Evolutionary conservation across 2,797 vertebrate genomes (phyloP), one percentile per base, ranked within the genome.

Genomic region (Sebastes hubbsi): DNA sequence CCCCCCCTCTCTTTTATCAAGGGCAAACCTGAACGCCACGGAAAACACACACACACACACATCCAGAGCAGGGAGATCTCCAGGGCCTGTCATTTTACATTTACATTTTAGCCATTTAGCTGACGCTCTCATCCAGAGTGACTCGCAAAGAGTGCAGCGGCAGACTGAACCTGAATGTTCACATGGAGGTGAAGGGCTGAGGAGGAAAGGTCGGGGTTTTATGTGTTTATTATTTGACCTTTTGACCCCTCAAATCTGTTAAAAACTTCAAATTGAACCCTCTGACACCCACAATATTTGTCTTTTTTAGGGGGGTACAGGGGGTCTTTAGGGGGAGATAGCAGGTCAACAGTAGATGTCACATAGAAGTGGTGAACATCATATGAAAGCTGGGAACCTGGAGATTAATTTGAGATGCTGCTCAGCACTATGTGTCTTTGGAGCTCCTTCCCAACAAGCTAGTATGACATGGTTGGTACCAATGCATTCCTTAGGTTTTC

Each of bases 51-150:
- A 80, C 77, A 25, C 54, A 63, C 84, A 84, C 81, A 81, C 82
- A 84, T 78, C 70, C 83, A 91, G 90, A 89, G 86, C 89, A 91
- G 64, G 81, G 89, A 92, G 86, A 88, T 94, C 83, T 94, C 91
- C 92, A 93, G 84, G 94, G 87, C 89, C 49, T 94, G 92, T 94
- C 95, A 91, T 88, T 77, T 55, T 83, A 84, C 80, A 87, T 93
- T 93, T 88, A 77, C 86, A 81, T 90, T 90, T 86, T 79, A 87
- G 91, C 83, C 90, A 38, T 89, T 91, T 86, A 88, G 89, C 90
- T 58, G 90, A 88, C 76, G 71, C 87, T 88, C 80, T 88, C 16
- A 92, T 91, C 84, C 87, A 7, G 80, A 83, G 85, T 86, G 93
- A 92, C 92, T 84, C 49, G 77, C 85, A 74, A 74, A 78, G 87